phyloP scores from a whole-genome alignment of 2,888 invertebrate genomes.

The Epinotia nisella region DNA sequence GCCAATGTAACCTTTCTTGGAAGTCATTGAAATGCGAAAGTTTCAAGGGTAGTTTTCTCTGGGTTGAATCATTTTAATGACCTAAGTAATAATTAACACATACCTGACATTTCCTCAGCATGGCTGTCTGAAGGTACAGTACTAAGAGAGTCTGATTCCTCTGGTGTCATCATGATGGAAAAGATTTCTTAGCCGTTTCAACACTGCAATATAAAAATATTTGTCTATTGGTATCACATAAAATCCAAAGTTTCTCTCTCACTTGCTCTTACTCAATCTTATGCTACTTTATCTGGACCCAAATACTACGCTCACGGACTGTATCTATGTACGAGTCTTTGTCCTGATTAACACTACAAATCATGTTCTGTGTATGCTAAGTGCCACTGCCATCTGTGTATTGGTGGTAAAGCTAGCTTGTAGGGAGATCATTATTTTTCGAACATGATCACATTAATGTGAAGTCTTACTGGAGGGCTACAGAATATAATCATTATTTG shows the following conservation, averaged over 20 bases:
- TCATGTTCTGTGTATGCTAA: not conserved
- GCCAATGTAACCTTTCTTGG: not conserved
- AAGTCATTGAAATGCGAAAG: not conserved
- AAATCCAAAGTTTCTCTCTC: no score
- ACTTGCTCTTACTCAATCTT: no score
- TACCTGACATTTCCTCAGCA: conserved; percentile 74
- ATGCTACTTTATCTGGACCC: no score
- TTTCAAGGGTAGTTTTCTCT: not conserved
- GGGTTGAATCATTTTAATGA: not conserved
- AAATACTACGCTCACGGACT: no score
- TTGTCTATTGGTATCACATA: not conserved
- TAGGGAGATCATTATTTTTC: not conserved
- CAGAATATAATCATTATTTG: no score
- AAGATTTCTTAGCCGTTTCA: conserved; percentile 46
- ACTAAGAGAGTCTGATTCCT: conserved; percentile 73
- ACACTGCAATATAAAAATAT: conserved; percentile 2
- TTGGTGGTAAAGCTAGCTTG: not conserved
- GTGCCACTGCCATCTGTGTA: not conserved
- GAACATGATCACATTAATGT: not conserved
- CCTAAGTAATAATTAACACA: not conserved
- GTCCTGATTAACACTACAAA: not conserved
- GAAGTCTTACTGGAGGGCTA: no score
- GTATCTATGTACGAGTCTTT: not conserved
- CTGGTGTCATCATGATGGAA: conserved; percentile 70
- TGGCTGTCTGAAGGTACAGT: conserved; percentile 73